Conservation (phyloP, 2,888 invertebrate species). For the Tortrix viridana region DNA sequence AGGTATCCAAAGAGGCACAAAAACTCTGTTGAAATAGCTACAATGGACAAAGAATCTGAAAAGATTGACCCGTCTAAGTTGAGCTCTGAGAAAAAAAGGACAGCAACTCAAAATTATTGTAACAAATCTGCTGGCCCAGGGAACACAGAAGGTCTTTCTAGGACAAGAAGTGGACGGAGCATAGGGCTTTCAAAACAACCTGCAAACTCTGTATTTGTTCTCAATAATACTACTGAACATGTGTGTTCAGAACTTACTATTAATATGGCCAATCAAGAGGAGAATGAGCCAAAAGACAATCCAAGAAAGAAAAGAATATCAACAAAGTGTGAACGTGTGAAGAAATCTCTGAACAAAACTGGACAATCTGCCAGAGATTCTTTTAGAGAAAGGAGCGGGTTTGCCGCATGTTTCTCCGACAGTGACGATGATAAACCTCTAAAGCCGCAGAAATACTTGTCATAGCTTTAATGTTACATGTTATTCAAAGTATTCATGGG, state of each 20-base stretch:
- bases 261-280: conserved; percentile 59
- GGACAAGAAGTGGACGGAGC: conserved; percentile 67
- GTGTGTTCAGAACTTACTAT: conserved; percentile 63
- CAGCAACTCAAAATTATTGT: conserved; percentile 48
- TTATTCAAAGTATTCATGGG: conserved; percentile 24
- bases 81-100: conserved; percentile 46
- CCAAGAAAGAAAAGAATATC: conserved; percentile 49
- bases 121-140: conserved; percentile 58
- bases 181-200: conserved; percentile 56
- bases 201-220: conserved; percentile 63
- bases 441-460: conserved; percentile 47
- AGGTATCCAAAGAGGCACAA: conserved; percentile 69
- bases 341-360: conserved; percentile 53
- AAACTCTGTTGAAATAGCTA: conserved; percentile 45
- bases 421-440: conserved; percentile 74
- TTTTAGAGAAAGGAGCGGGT: conserved; percentile 69
- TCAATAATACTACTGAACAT: conserved; percentile 64
- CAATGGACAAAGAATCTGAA: conserved; percentile 40
- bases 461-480: conserved; percentile 32
- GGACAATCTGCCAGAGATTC: conserved; percentile 57
- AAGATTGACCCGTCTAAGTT: conserved; percentile 38
- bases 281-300: conserved; percentile 16
- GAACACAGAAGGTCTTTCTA: conserved; percentile 48
- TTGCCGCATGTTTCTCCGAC: conserved; percentile 73
- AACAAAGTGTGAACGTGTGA: conserved; percentile 44